Evolutionary conservation across 2,113 vertebrate species (phyloP).

Genomic region (Crocuta crocuta): DNA sequence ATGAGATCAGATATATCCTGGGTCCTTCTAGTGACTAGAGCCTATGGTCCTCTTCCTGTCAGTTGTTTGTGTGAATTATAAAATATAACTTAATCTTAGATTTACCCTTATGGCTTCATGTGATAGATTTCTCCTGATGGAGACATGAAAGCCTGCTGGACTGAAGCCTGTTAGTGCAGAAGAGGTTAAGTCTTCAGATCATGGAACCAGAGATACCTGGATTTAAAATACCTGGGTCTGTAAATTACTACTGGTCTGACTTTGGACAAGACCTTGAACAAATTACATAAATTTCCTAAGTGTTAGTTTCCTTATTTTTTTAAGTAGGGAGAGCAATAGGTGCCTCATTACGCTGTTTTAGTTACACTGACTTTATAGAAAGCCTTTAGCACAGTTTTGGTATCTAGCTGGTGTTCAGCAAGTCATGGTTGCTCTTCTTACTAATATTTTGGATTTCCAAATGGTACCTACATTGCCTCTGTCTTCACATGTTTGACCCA

Average conservation of each 20-base stretch:
- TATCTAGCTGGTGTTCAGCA: background rate
- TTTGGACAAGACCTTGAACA: background rate
- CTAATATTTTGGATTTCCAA: background rate
- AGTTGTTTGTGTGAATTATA: background rate
- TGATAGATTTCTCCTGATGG: background rate
- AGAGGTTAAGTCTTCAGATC: background rate
- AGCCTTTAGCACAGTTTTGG: background rate
- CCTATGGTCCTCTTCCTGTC: background rate
- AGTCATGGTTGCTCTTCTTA: background rate
- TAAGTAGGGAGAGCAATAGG: background rate
- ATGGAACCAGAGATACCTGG: background rate
- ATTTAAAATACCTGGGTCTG: background rate
- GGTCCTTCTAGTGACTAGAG: background rate
- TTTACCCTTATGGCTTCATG: background rate
- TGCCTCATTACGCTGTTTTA: background rate
- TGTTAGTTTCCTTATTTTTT: background rate
- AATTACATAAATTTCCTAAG: background rate
- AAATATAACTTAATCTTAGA: slow-evolving; percentile 23
- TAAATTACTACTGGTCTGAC: background rate
- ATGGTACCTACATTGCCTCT: background rate
- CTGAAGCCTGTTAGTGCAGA: background rate
- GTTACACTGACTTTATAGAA: background rate
- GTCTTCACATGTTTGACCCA: background rate
- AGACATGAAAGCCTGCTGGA: background rate
- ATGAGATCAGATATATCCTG: background rate